Percentiles rank a stretch among this genome's conserved stretches.
These are phyloP conservation scores for Channa argus DNA, from an alignment of 2,113 vertebrate species.

Conservation along the genomic window DNA sequence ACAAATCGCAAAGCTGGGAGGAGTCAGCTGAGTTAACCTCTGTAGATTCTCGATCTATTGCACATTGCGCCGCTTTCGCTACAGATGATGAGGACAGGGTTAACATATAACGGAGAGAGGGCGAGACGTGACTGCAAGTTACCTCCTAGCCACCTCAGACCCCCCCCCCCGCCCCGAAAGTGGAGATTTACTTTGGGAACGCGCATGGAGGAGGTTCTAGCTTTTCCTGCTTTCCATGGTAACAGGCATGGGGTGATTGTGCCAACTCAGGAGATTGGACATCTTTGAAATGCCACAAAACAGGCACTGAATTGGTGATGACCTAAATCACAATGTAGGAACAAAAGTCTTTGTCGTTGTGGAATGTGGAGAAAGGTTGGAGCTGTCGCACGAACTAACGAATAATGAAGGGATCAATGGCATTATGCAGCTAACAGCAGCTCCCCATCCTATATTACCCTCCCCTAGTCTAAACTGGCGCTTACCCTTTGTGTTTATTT, in stretches of 20 bases:
- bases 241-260: slow-evolving; percentile 81
- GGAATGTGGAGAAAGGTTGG: slow-evolving; percentile 65
- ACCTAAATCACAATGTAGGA: slow-evolving; percentile 75
- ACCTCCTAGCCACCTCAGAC: slow-evolving; percentile 58
- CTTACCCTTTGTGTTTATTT: too few species aligned
- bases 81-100: slow-evolving; percentile 26
- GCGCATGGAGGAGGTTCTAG: slow-evolving; percentile 72
- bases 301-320: slow-evolving; percentile 73
- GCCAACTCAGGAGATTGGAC: slow-evolving; percentile 80
- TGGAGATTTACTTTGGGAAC: slow-evolving; percentile 80
- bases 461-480: neutral
- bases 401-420: too few species aligned
- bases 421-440: too few species aligned
- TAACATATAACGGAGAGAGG: slow-evolving; percentile 14
- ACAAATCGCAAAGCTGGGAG: slow-evolving; percentile 77
- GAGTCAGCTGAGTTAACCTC: slow-evolving; percentile 75
- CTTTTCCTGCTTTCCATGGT: slow-evolving; percentile 74
- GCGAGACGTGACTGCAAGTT: slow-evolving; percentile 74
- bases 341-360: slow-evolving; percentile 69
- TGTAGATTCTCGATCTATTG: slow-evolving; percentile 23
- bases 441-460: too few species aligned
- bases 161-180: slow-evolving; percentile 44
- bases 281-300: slow-evolving; percentile 75
- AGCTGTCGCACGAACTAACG: slow-evolving; percentile 42
- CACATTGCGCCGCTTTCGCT: neutral